Base-by-base conservation (phyloP, 2,888 invertebrate genomes). In the Cactoblastis cactorum region DNA sequence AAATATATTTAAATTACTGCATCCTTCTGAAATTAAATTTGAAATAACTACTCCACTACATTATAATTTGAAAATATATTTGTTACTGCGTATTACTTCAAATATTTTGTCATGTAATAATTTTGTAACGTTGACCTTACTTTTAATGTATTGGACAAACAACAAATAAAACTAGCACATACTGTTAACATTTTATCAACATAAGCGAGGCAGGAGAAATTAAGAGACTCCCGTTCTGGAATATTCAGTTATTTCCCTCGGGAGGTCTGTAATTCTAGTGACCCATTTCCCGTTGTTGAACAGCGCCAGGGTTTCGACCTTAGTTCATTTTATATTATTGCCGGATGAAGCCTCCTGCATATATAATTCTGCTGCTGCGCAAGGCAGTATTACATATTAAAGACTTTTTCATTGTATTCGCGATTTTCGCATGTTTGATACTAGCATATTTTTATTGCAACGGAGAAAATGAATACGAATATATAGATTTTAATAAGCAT, bases 231-330 rank as follows among this genome's bases (percentile, higher is more conserved):
- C 37, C 6, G 8, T 22, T 5, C 3, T 11, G 12, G 22, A 22
- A 41, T 41, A 41, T 22, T 41, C 22, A 22, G 12, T 41, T 22
- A 41, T 41, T 41, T 41, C 39, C 39, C 39, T 22, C 12, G 39
- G 39, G 39, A 24, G n/a, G 3, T 24, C 17, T 11, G 39, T 41
- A 41, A 41, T 22, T 22, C 22, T 22, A 22, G 39, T 41, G 39
- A 41, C 39, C 39, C 22, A 41, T 41, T 22, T 41, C 39, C 12
- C 6, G 12, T 8, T 37, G 17, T 37, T 12, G 17, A 37, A 15
- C 17, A 35, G 14, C 14, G 9, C 12, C 34, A 12, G 34, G 9
- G 17, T 8, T 37, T 17, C 17, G 2, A 15, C 37, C 17, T 15
- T 9, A 14, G 15, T 15, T 37, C 37, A 37, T 37, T 37, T 37